These are phyloP conservation scores for Oreochromis spilurus DNA, from an alignment of 2,113 vertebrate species.

Conservation along the genomic window DNA sequence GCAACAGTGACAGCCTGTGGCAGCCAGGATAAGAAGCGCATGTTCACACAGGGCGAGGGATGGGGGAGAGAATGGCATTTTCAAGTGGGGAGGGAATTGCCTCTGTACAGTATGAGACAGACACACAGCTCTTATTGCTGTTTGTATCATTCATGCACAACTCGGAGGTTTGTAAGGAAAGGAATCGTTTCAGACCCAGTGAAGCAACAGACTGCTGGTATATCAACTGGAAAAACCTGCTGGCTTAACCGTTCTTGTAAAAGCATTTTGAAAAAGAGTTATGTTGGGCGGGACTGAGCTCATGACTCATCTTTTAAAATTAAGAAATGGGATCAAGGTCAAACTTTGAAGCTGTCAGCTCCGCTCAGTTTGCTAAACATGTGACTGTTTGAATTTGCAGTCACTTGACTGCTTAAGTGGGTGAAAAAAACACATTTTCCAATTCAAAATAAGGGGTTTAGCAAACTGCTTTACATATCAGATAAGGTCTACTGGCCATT, in stretches of 20 bases:
- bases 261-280: constrained; percentile 18
- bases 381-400: not conserved
- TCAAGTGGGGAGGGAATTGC: constrained; percentile 18
- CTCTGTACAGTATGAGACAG: not conserved
- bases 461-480: not conserved
- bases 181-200: not conserved
- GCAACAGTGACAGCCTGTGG: constrained; percentile 59
- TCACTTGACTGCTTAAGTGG: not conserved
- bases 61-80: constrained; percentile 50
- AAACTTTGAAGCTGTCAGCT: not conserved
- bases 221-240: constrained; percentile 67
- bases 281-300: not conserved
- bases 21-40: constrained; percentile 39
- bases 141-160: not conserved
- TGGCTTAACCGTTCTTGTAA: not conserved
- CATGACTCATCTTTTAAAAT: constrained; percentile 27
- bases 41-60: constrained; percentile 29
- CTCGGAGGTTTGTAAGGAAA: not conserved
- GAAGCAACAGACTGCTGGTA: not conserved
- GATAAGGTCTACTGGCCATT: not conserved
- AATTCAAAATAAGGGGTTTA: not conserved
- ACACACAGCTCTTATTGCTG: not conserved
- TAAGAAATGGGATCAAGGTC: not conserved
- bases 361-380: not conserved
- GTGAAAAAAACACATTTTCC: not conserved